phyloP scores from a whole-genome alignment of 2,797 vertebrate species.

The Bradypodion ventrale region DNA sequence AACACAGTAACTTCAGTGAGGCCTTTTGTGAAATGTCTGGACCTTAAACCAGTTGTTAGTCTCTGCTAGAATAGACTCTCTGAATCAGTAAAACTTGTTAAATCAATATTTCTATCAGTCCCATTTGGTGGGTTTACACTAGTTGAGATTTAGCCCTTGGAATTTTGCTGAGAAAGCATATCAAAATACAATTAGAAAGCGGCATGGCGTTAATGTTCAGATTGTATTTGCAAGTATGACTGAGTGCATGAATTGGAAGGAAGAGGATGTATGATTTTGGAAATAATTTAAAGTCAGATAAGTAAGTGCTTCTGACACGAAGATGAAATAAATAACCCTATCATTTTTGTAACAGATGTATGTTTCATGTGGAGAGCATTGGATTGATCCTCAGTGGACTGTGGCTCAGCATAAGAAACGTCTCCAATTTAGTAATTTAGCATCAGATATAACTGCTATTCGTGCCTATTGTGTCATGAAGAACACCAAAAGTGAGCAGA shows the following conservation, averaged over 20 bases:
- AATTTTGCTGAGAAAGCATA: background rate
- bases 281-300: background rate
- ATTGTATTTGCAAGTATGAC: background rate
- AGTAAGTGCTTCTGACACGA: background rate
- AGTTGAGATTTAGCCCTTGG: background rate
- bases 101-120: no score
- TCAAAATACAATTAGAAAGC: background rate
- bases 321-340: background rate
- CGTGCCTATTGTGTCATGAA: slow-evolving; percentile 57
- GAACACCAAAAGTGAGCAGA: slow-evolving; percentile 58
- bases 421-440: slow-evolving; percentile 58
- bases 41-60: no score
- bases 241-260: background rate
- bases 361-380: slow-evolving; percentile 68
- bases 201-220: background rate
- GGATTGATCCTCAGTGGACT: slow-evolving; percentile 60
- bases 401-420: slow-evolving; percentile 56
- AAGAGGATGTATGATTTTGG: background rate
- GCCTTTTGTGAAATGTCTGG: no score
- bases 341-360: slow-evolving; percentile 60
- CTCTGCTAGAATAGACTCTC: no score
- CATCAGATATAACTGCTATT: slow-evolving; percentile 65
- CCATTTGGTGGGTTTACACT: no score
- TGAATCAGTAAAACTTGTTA: no score
- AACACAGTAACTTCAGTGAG: background rate